phyloP scores from a whole-genome alignment of 2,888 invertebrate species.

The Tachystola acroxantha region DNA sequence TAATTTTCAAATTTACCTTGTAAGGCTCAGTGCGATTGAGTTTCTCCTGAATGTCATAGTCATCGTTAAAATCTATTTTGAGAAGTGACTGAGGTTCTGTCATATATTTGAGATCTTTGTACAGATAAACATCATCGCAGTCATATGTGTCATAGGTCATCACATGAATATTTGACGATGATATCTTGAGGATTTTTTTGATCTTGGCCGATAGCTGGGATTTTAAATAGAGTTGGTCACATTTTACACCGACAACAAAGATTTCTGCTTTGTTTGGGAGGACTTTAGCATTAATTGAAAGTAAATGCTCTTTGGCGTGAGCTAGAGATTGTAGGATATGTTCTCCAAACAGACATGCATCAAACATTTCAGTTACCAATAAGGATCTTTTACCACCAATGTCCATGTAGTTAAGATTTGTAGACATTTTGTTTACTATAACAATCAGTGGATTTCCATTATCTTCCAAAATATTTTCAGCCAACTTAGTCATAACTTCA shows the following conservation, averaged over 20 bases:
- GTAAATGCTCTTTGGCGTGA: slow-evolving; percentile 83
- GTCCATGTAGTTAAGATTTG: slow-evolving; percentile 67
- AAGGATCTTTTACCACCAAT: slow-evolving; percentile 78
- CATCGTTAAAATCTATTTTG: slow-evolving; percentile 81
- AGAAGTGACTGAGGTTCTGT: slow-evolving; percentile 77
- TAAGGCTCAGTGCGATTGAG: slow-evolving; percentile 50
- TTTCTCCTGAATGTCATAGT: slow-evolving; percentile 59
- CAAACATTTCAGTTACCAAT: slow-evolving; percentile 88
- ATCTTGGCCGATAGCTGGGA: slow-evolving; percentile 49
- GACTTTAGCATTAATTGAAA: slow-evolving; percentile 68
- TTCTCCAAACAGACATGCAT: slow-evolving; percentile 89
- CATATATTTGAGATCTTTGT: slow-evolving; percentile 75
- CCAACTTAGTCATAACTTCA: slow-evolving; percentile 79
- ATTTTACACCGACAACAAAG: slow-evolving; percentile 81
- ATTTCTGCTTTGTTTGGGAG: slow-evolving; percentile 81
- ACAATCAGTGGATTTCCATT: slow-evolving; percentile 71
- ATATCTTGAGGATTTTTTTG: slow-evolving; percentile 44
- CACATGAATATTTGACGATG: slow-evolving; percentile 37
- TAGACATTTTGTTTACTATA: slow-evolving; percentile 80
- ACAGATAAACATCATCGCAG: slow-evolving; percentile 80
- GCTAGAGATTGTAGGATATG: slow-evolving; percentile 80
- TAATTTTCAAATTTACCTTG: slow-evolving; percentile 47
- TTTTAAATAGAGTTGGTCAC: slow-evolving; percentile 64
- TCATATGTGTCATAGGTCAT: slow-evolving; percentile 80
- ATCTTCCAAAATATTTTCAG: slow-evolving; percentile 57